Evolutionary conservation across 30 jellyfish, hydroid and myxozoan genomes (phyloP).

Genomic region (Aurelia sp.): DNA sequence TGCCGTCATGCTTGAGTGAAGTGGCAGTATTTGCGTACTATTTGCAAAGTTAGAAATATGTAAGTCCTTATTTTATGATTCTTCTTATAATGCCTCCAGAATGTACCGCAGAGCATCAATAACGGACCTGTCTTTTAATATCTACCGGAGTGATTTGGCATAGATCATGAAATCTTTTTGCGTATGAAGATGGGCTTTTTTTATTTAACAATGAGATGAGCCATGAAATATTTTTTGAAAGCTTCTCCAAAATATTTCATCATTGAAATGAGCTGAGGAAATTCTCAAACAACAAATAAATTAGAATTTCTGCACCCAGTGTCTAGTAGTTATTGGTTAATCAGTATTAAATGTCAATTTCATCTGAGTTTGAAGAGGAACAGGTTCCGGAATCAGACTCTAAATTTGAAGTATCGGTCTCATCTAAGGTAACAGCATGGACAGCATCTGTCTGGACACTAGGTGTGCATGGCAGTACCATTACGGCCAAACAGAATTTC

Average conservation of each 20-base stretch:
- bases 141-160: not conserved
- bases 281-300: not conserved
- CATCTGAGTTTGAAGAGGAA: not conserved
- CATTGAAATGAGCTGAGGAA: not conserved
- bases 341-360: not conserved
- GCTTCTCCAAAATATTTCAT: not conserved
- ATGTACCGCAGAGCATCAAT: no score
- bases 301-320: not conserved
- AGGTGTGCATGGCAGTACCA: no score
- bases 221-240: not conserved
- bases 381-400: not conserved
- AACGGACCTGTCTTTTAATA: not conserved
- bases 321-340: not conserved
- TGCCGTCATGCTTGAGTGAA: no score
- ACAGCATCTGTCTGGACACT: not conserved
- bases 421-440: not conserved
- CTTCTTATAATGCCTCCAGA: no score
- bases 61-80: no score
- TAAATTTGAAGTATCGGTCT: not conserved
- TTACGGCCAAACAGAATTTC: no score
- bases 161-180: not conserved
- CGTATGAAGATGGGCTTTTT: not conserved
- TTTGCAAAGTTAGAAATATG: no score
- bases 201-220: not conserved
- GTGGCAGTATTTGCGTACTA: no score